These are phyloP conservation scores for Thinocorus orbignyianus DNA, from an alignment of 2,113 vertebrate genomes.

Conservation along the genomic window DNA sequence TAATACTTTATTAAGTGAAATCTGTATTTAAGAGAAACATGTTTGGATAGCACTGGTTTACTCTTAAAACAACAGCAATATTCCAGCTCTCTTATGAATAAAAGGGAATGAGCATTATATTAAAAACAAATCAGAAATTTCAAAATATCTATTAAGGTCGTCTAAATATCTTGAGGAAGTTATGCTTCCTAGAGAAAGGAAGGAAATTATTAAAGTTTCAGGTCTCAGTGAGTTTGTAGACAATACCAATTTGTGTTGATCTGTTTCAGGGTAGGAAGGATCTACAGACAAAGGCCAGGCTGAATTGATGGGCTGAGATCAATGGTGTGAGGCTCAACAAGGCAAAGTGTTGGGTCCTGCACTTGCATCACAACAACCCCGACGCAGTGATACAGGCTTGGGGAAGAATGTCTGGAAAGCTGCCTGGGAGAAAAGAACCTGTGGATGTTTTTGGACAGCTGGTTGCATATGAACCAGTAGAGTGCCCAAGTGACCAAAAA, in stretches of 20 bases:
- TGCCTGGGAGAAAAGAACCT: accelerated
- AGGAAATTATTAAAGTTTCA: neutral
- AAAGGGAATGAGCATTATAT: neutral
- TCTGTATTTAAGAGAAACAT: neutral
- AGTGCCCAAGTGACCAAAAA: neutral
- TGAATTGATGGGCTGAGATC: accelerated
- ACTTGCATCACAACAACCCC: neutral
- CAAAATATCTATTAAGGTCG: neutral
- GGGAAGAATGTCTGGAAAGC: neutral
- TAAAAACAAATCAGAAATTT: neutral
- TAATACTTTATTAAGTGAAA: neutral
- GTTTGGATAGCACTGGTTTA: neutral
- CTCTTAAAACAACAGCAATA: neutral
- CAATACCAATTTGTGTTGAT: accelerated
- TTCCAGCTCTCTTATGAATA: neutral
- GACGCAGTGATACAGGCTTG: neutral
- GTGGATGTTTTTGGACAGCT: accelerated
- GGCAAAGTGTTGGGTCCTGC: accelerated
- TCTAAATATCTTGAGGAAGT: neutral
- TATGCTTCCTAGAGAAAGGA: neutral
- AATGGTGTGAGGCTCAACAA: neutral
- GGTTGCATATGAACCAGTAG: neutral
- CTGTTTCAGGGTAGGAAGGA: neutral
- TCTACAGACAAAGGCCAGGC: neutral
- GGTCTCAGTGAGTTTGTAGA: neutral